Percentiles rank a stretch among this genome's conserved stretches.
phyloP scores from a whole-genome alignment of 2,888 invertebrate genomes.

The Mimachlamys varia region DNA sequence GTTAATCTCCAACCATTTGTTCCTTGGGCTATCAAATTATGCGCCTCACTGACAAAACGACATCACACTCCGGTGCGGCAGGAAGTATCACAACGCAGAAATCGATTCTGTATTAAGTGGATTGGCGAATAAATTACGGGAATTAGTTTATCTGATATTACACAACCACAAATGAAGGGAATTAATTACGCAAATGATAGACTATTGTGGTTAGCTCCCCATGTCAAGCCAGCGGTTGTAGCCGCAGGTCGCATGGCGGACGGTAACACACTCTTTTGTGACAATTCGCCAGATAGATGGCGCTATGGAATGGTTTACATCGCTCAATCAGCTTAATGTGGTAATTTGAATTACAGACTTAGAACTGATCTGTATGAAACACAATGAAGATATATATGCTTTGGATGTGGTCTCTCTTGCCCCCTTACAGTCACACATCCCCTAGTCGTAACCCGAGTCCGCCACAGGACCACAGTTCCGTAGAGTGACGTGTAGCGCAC shows the following conservation, averaged over 20 bases:
- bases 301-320: slow-evolving; percentile 20
- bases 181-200: slow-evolving; percentile 43
- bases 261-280: not conserved
- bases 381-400: slow-evolving; percentile 17
- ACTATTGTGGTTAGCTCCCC: slow-evolving; percentile 8
- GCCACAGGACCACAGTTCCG: not conserved
- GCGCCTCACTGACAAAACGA: slow-evolving; percentile 23
- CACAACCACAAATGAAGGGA: slow-evolving; percentile 42
- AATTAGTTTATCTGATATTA: slow-evolving; percentile 38
- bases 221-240: not conserved
- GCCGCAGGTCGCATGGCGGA: not conserved
- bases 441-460: not conserved
- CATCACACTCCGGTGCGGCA: slow-evolving; percentile 5
- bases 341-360: slow-evolving; percentile 34
- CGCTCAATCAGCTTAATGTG: slow-evolving; percentile 12
- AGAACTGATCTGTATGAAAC: not conserved
- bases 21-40: slow-evolving; percentile 31
- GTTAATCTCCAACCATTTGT: slow-evolving; percentile 15
- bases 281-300: slow-evolving; percentile 23
- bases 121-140: slow-evolving; percentile 21
- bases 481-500: not conserved
- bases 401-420: not conserved
- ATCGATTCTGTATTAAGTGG: slow-evolving; percentile 31
- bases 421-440: not conserved
- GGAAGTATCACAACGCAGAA: slow-evolving; percentile 16